Evolutionary conservation across 2,888 invertebrate species (phyloP).

Genomic region (Salpingus planirostris): DNA sequence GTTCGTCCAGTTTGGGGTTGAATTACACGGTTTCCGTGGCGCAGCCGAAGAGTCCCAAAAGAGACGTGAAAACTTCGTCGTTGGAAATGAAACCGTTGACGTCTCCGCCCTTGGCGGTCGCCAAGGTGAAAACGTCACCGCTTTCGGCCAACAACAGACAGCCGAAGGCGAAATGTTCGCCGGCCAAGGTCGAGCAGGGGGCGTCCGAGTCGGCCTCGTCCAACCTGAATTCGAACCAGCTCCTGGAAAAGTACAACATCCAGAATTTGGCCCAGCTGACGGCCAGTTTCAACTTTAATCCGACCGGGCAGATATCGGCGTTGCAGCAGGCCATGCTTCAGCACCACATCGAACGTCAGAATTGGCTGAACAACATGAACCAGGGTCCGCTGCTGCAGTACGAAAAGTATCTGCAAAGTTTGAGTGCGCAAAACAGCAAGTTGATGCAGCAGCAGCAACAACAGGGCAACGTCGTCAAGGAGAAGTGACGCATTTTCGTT

Average conservation of each 20-base stretch:
- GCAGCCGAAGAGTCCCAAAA: conserved; percentile 8
- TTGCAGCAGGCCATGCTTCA: conserved; percentile 38
- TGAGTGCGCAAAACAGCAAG: conserved; percentile 26
- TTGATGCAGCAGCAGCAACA: no score
- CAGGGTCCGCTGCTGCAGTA: conserved; percentile 34
- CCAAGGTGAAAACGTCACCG: conserved; percentile 3
- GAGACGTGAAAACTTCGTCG: conserved; percentile 15
- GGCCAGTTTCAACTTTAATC: conserved; percentile 38
- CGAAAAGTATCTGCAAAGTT: conserved; percentile 38
- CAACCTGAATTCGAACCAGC: background rate
- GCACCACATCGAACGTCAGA: conserved; percentile 38
- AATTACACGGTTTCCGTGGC: conserved; percentile 37
- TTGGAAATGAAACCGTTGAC: conserved; percentile 4
- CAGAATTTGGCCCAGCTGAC: conserved; percentile 23
- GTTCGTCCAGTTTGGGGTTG: conserved; percentile 35
- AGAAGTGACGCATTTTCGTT: conserved; percentile 25
- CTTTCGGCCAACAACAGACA: conserved; percentile 23
- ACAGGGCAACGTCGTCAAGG: conserved; percentile 28
- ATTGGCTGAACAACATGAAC: conserved; percentile 34
- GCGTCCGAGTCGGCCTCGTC: conserved; percentile 19
- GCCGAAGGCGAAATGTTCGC: conserved; percentile 35
- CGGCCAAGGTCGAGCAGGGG: conserved; percentile 40
- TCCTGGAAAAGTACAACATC: background rate
- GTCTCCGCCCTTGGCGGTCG: conserved; percentile 5
- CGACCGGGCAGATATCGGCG: conserved; percentile 16